Base-by-base conservation (phyloP, 2,888 invertebrate species). In the Apamea monoglypha region DNA sequence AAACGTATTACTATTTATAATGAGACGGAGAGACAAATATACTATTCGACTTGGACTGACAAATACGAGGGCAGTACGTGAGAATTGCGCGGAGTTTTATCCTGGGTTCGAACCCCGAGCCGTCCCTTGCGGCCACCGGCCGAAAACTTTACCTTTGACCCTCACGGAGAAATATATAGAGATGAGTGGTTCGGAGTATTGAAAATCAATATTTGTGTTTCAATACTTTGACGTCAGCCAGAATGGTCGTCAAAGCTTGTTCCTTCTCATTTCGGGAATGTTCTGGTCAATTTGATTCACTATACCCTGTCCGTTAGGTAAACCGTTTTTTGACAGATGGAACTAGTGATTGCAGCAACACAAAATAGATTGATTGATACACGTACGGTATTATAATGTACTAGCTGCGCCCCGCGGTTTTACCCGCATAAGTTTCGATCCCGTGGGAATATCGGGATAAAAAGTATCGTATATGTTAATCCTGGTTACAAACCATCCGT, bases 11-110 rank as follows among this genome's bases (percentile, higher is more conserved):
- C 81, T 73, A n/a, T n/a, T n/a, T n/a, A 7, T 84, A 85, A 89
- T 89, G 87, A 89, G 83, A 85, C 78, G 40, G 44, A 82, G 59
- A 64, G 40, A 83, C 78, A 82, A 88, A 87, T 82, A 85, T 82
- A 88, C 83, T 80, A 77, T 86, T 83, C 71, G 78, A 74, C 72
- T 71, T 44, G 76, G 61, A 91, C 92, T 94, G 95, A 95, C 94
- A 96, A 96, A 96, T 94, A 93, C 91, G 92, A 92, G 90, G 92
- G 93, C 94, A 88, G 94, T 94, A 96, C 94, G 96, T 97, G 97
- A 93, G 95, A 97, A 97, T 97, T 96, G 96, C 96, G 92, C 93
- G 93, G 94, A 96, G 95, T 96, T 97, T 97, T 97, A 97, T 96
- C 96, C 95, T 90, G 93, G 93, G 91, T 91, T 92, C 92, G 93